Percentiles rank a stretch among this genome's conserved stretches.
phyloP scores from a whole-genome alignment of 1,140 invertebrate species.

The Drosophila varians region DNA sequence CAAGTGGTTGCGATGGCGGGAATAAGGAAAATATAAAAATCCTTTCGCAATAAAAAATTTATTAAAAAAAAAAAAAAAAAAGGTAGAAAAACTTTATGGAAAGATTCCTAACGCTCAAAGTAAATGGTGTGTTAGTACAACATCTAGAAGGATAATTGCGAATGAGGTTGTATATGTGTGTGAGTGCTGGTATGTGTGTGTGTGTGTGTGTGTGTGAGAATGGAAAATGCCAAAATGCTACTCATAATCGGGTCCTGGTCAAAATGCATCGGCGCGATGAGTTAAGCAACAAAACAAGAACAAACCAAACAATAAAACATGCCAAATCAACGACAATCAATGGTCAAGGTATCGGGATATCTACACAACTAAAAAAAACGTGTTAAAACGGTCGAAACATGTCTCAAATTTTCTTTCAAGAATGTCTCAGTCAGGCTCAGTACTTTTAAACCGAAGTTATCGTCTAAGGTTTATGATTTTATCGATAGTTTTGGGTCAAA shows the following conservation, averaged over 20 bases:
- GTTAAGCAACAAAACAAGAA: conserved; percentile 37
- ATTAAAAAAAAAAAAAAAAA: not conserved
- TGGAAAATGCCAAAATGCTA: conserved; percentile 33
- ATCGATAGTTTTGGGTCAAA: not conserved
- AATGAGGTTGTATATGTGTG: conserved; percentile 22
- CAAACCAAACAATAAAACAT: conserved; percentile 41
- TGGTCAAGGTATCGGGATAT: not conserved
- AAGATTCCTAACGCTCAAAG: not conserved
- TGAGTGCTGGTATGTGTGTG: conserved; percentile 26
- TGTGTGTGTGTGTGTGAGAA: conserved; percentile 22
- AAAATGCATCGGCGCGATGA: conserved; percentile 11
- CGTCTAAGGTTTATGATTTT: not conserved
- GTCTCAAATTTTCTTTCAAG: too few species aligned
- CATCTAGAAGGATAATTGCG: conserved; percentile 26
- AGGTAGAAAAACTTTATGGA: not conserved
- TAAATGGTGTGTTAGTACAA: conserved; percentile 22
- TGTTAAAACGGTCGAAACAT: not conserved
- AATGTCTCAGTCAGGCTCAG: too few species aligned
- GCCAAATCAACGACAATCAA: conserved; percentile 33
- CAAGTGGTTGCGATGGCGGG: not conserved
- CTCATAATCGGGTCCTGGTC: conserved; percentile 6
- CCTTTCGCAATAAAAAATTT: not conserved
- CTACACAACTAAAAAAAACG: not conserved
- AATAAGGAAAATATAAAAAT: not conserved
- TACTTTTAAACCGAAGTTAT: not conserved